Conservation (phyloP, 2,797 vertebrate genomes). For the Parotocinclus haroldoi region DNA sequence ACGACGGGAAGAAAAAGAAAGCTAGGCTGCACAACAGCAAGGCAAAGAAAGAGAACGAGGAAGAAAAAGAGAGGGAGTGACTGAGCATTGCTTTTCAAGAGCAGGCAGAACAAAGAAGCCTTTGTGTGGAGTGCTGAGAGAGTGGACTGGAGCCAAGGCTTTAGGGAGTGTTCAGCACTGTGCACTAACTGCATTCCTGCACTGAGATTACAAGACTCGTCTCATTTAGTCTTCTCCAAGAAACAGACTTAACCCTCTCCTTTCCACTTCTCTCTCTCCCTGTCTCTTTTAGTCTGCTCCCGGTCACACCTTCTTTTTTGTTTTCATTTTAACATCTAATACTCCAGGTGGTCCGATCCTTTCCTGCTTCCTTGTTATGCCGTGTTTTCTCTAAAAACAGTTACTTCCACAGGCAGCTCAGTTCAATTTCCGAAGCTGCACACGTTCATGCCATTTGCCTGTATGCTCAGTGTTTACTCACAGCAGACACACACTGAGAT, state of each 20-base stretch:
- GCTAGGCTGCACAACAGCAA: conserved; percentile 54
- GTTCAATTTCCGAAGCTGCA: conserved; percentile 15
- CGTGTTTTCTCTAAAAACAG: conserved; percentile 38
- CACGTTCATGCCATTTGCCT: conserved; percentile 15
- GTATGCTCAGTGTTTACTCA: conserved; percentile 4
- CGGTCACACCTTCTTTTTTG: neutral
- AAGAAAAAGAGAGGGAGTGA: conserved; percentile 46
- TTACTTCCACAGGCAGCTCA: conserved; percentile 16
- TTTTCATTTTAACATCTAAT: neutral
- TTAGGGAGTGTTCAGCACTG: conserved; percentile 80
- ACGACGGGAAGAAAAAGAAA: conserved; percentile 48
- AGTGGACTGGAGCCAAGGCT: conserved; percentile 74
- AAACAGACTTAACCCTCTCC: conserved; percentile 77
- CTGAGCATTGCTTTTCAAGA: conserved; percentile 77
- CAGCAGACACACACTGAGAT: conserved; percentile 2
- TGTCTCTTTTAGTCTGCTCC: conserved; percentile 1
- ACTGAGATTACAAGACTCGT: conserved; percentile 79
- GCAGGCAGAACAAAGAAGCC: conserved; percentile 75
- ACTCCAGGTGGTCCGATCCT: neutral
- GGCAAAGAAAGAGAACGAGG: conserved; percentile 14
- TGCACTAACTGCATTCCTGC: conserved; percentile 81
- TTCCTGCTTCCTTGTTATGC: conserved; percentile 33
- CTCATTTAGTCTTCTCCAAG: conserved; percentile 76
- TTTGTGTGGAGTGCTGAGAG: conserved; percentile 77
- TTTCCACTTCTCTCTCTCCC: conserved; percentile 40